Base-by-base conservation (phyloP, 1,140 invertebrate genomes). In the Drosophila trapezifrons region DNA sequence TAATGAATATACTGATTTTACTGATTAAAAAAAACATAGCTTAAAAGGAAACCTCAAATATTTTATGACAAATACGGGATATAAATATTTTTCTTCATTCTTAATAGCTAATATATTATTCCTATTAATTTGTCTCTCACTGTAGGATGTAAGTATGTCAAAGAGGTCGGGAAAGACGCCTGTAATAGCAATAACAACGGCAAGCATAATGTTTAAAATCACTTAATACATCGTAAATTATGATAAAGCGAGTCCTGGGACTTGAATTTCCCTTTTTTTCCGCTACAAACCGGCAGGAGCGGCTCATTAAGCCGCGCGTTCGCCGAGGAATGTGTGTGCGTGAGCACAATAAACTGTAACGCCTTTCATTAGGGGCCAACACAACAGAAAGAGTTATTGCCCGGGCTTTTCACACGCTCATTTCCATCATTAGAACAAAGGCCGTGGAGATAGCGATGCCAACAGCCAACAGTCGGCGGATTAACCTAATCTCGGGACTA, bases 191-290 rank as follows among this genome's bases (percentile, higher is more conserved):
- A 59, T 76, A 60, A 59, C 62, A 82, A 67, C 46, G 64, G 57
- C 56, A 56, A 78, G 37, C 66, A 79, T 82, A 55, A 87, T 84
- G 75, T 62, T 87, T 89, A 80, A 87, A 87, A 87, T 89, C 84
- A 87, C 84, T 87, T 87, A 87, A 87, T 87, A 78, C 84, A 78
- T 87, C 85, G 84, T 87, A 87, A 87, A 87, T 87, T 87, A 87
- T 89, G 84, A 69, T 79, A 71, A 83, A 75, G 59, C 69, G 32
- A 25, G 72, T 35, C 32, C 29, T 47, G 72, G 59, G 51, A 52
- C 51, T 62, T 56, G 32, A 49, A 46, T 59, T 69, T 76, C 52
- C 63, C 35, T 40, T 56, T 22, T 40, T 82, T 69, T 72, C 80
- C 60, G 40, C 27, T 49, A 45, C 32, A 9, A 5, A 3, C 20